A percentile compares a stretch with the other conserved stretches of the same genome.
phyloP scores from a whole-genome alignment of 1,140 invertebrate species.

The Chrysomallon squamiferum region DNA sequence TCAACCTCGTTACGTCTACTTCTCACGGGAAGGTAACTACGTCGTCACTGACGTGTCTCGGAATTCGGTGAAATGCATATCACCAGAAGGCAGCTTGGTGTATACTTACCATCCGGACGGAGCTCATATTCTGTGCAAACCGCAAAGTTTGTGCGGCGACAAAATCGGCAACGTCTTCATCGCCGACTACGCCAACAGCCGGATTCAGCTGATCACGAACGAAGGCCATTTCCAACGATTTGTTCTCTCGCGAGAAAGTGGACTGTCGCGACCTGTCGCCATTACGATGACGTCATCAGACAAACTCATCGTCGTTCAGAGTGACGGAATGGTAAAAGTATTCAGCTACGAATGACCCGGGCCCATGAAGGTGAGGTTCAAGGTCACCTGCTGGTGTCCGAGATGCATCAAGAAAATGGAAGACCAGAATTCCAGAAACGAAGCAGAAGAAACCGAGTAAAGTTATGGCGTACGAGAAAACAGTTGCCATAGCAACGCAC shows the following conservation, averaged over 20 bases:
- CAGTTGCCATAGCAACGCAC: too few relatives aligned
- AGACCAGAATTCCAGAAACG: neutral
- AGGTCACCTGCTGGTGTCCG: slow-evolving; percentile 21
- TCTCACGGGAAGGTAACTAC: slow-evolving; percentile 37
- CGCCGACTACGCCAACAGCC: slow-evolving; percentile 49
- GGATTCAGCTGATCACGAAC: slow-evolving; percentile 47
- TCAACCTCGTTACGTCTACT: slow-evolving; percentile 39
- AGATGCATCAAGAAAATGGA: slow-evolving; percentile 14
- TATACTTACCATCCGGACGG: slow-evolving; percentile 39
- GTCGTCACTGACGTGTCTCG: slow-evolving; percentile 41
- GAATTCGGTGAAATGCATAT: slow-evolving; percentile 36
- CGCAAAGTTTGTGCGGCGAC: slow-evolving; percentile 50
- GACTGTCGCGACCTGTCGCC: slow-evolving; percentile 44
- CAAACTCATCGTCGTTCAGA: slow-evolving; percentile 51
- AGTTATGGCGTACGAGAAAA: too few relatives aligned
- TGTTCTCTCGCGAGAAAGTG: slow-evolving; percentile 43
- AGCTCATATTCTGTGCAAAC: slow-evolving; percentile 34
- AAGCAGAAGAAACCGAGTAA: too few relatives aligned
- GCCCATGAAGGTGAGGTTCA: neutral
- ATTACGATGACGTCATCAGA: slow-evolving; percentile 40
- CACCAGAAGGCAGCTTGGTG: slow-evolving; percentile 27
- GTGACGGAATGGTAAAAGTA: slow-evolving; percentile 55
- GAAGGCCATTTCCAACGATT: slow-evolving; percentile 48
- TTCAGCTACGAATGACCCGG: slow-evolving; percentile 37
- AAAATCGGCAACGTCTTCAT: slow-evolving; percentile 52